phyloP scores from a whole-genome alignment of 2,888 invertebrate species.

The Parochlus steinenii region DNA sequence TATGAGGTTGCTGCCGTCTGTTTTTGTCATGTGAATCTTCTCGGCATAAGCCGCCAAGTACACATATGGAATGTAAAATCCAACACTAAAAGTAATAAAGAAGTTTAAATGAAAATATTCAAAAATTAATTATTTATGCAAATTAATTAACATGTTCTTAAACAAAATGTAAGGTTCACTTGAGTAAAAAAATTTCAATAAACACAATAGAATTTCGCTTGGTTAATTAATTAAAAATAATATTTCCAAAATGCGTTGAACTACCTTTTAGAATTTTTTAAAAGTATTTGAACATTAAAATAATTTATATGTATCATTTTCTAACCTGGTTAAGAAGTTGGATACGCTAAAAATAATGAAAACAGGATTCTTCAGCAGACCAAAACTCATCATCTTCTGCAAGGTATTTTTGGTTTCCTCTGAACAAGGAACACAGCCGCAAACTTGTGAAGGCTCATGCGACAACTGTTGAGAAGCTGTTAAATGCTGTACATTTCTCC shows the following conservation, averaged over 20 bases:
- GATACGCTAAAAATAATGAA: constrained; percentile 83
- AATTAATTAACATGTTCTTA: too few relatives aligned
- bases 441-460: constrained; percentile 21
- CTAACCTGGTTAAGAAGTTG: constrained; percentile 65
- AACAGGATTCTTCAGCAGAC: constrained; percentile 65
- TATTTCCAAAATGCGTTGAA: too few relatives aligned
- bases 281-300: too few relatives aligned
- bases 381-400: constrained; percentile 70
- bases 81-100: constrained; percentile 43
- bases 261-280: too few relatives aligned
- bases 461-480: constrained; percentile 4
- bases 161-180: too few relatives aligned
- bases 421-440: constrained; percentile 46
- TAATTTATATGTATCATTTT: too few relatives aligned
- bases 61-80: constrained; percentile 86
- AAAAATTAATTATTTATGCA: not conserved
- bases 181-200: too few relatives aligned
- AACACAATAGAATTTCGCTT: too few relatives aligned
- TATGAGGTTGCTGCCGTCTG: constrained; percentile 50
- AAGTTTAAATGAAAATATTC: not conserved
- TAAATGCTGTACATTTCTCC: constrained; percentile 18
- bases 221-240: too few relatives aligned
- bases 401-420: constrained; percentile 54
- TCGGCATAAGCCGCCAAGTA: constrained; percentile 64
- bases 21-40: constrained; percentile 35